Evolutionary conservation across 2,888 invertebrate genomes (phyloP), one percentile per base, ranked within the genome.

Genomic region (Thyatira batis): DNA sequence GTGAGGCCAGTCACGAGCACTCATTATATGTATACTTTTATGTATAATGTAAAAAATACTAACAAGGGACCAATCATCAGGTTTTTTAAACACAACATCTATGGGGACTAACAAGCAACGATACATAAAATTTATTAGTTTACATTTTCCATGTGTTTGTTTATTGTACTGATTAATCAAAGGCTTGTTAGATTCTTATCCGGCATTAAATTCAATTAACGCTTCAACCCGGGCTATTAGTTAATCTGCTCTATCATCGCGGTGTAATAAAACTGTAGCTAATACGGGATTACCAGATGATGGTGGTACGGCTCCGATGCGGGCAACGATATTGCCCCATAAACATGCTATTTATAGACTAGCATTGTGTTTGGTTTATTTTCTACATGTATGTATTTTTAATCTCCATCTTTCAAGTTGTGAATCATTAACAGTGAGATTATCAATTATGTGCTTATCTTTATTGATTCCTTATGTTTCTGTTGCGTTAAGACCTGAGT

Each of bases 231-330:
- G 60, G 61, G 60, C 76, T 70, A 78, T 85, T 82, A 80, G 74
- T 77, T 83, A 80, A 84, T 85, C 73, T 75, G 67, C 68, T 76
- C 70, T 65, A 83, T 83, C 80, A 82, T 81, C 73, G 66, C 56
- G 54, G 57, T 55, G 71, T 75, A 74, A 81, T 86, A 84, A 86
- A 85, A 81, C 61, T 66, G 68, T 71, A 75, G 72, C 67, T 76
- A 76, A 76, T 71, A 66, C 63, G 61, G 73, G 72, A 78, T 80
- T 73, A 77, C 63, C 63, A 64, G 63, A 65, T 62, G 67, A 71
- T 75, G 72, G 66, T 64, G 52, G 61, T 57, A 57, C 63, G 71
- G 67, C 54, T 57, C 55, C 63, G 65, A 84, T 81, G 78, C 82
- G 84, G 84, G 80, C 58, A 53, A 53, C 55, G 58, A 73, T 74